Percentiles rank a stretch among this genome's conserved stretches.
Conservation (phyloP, 37 sponge, comb jelly and placozoan species). For the Aplysina aerophoba region DNA sequence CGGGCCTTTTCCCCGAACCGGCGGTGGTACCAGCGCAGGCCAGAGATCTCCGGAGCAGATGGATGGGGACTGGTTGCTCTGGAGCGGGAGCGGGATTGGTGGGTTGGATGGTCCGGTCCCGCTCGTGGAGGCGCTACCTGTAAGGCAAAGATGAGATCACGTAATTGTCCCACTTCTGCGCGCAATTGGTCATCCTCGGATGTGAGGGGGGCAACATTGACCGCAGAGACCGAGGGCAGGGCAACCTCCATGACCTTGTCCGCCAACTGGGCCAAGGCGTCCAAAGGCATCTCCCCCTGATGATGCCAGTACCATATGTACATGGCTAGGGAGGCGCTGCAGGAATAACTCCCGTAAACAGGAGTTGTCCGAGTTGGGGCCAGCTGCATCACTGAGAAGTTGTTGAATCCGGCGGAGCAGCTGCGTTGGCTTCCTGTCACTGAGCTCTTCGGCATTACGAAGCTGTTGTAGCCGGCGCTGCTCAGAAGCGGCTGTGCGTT, state of each 20-base stretch:
- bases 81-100: too few relatives aligned
- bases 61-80: too few relatives aligned
- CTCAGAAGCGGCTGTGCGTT: constrained; percentile 30
- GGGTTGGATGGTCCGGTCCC: too few relatives aligned
- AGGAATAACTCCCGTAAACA: constrained; percentile 44
- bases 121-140: too few relatives aligned
- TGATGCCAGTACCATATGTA: constrained; percentile 43
- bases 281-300: background rate
- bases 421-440: constrained; percentile 30
- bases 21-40: constrained; percentile 58
- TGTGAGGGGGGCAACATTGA: background rate
- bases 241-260: constrained; percentile 35
- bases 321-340: constrained; percentile 38
- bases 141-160: background rate
- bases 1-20: constrained; percentile 48
- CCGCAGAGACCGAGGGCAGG: background rate
- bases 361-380: background rate
- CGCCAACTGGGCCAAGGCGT: constrained; percentile 42
- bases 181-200: background rate
- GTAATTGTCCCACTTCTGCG: background rate
- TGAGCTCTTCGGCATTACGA: constrained; percentile 17
- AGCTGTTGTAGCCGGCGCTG: constrained; percentile 25
- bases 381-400: constrained; percentile 30
- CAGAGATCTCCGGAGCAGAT: too few relatives aligned
- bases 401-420: constrained; percentile 23